Conservation (phyloP, 2,113 vertebrate species). For the Calyptomena viridis region DNA sequence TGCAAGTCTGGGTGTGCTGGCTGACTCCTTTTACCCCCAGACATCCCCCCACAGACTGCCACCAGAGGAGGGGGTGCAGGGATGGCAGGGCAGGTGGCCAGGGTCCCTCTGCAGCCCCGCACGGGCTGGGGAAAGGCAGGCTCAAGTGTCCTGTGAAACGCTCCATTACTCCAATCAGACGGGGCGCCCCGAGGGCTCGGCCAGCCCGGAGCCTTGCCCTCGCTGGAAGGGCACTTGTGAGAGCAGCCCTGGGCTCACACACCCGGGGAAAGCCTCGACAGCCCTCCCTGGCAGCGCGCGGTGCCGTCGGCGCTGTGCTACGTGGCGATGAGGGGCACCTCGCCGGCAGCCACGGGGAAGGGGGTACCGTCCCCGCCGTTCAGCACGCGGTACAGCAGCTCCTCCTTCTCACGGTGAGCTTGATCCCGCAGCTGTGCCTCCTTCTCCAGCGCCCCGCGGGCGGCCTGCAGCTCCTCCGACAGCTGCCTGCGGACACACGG, state of each 20-base stretch:
- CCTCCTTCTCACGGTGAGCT: conserved; percentile 85
- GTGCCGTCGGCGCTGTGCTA: neutral
- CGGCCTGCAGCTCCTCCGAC: conserved; percentile 79
- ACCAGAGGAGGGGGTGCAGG: neutral
- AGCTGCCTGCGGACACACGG: conserved; percentile 76
- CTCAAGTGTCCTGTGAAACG: neutral
- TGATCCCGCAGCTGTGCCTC: conserved; percentile 74
- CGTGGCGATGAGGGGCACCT: conserved; percentile 70
- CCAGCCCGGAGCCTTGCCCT: neutral
- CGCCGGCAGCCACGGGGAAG: conserved; percentile 57
- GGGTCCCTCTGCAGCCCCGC: neutral
- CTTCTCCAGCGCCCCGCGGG: conserved; percentile 82
- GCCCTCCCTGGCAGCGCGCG: neutral
- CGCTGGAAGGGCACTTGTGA: neutral
- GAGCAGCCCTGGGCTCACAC: neutral
- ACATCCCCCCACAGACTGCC: neutral
- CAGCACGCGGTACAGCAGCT: conserved; percentile 85
- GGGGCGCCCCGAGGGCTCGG: neutral
- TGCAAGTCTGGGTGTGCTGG: neutral
- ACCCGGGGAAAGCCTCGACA: neutral
- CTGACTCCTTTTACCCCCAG: neutral
- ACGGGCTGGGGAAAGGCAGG: neutral
- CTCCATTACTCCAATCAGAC: rapidly evolving
- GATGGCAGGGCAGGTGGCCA: neutral
- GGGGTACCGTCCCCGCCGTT: conserved; percentile 67